Base-by-base conservation (phyloP, 2,888 invertebrate species). In the Cerceris ruficornis region DNA sequence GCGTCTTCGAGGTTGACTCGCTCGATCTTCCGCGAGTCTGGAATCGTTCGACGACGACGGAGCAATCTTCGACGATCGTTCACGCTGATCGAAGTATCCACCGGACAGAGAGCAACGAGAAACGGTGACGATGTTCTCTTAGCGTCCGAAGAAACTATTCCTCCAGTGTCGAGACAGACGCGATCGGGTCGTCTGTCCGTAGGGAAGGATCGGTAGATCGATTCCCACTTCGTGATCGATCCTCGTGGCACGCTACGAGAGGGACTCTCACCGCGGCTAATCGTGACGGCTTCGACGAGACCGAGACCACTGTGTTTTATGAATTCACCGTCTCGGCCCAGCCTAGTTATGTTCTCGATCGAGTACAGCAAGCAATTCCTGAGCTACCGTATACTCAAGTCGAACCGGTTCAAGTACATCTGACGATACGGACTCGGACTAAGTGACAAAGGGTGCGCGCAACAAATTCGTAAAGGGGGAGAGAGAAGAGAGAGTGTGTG, bases 341-440 rank as follows among this genome's bases (percentile, higher is more conserved):
- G 89, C 91, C 85, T 85, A 90, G 90, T 92, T 89, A 92, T 92
- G 92, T 92, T 92, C 79, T 91, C 92, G 73, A 92, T 92, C 89
- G 90, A 92, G 88, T 92, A 92, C 91, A 92, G 92, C 91, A 92
- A 92, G 84, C 92, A 92, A 87, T 92, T 92, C 84, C 88, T 92
- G 77, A 92, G 92, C 88, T 92, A 92, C 81, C 92, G 92, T 84
- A 92, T 92, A 87, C 90, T 92, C 88, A 92, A 92, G 90, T 92
- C 92, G 82, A 92, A 92, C 86, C 92, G 92, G 75, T 92, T 92
- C 92, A 92, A 92, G 80, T 92, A 92, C 84, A 92, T 92, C 91
- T 92, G 92, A 92, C 92, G 89, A 91, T 92, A 92, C 90, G 91
- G 90, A 91, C 92, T 92, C 91, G 92, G 92, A 92, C 91, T 83